Conservation (phyloP, 2,113 vertebrate species). For the Pseudopodoces humilis region DNA sequence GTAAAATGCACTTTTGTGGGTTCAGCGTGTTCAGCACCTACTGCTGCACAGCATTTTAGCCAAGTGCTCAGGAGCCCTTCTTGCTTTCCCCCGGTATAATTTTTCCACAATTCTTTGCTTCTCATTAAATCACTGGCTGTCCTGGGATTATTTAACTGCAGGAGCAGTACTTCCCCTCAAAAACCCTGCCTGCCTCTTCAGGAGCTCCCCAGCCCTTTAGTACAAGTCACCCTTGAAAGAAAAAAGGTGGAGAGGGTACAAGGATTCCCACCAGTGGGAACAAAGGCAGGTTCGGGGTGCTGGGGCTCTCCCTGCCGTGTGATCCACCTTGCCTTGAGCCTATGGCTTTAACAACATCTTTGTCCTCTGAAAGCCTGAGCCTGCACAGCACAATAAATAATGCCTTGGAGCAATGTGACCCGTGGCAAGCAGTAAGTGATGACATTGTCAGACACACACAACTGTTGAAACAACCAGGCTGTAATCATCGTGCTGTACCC, state of each 20-base stretch:
- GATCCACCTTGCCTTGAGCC: conserved; percentile 6
- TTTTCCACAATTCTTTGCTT: background rate
- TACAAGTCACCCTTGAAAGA: background rate
- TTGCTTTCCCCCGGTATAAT: background rate
- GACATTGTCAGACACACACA: conserved; percentile 67
- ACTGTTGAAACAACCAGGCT: conserved; percentile 74
- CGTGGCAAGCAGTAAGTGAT: conserved; percentile 73
- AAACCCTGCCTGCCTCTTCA: background rate
- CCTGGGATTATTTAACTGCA: conserved; percentile 2
- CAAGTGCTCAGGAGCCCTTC: background rate
- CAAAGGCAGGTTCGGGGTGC: background rate
- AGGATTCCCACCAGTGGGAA: background rate
- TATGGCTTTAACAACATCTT: conserved; percentile 35
- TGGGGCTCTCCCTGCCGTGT: background rate
- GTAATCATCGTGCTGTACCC: conserved; percentile 65
- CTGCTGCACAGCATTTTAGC: background rate
- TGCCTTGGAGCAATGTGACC: conserved; percentile 67
- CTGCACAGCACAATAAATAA: conserved; percentile 67
- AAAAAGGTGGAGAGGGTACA: background rate
- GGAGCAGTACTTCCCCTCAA: background rate
- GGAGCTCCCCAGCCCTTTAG: background rate
- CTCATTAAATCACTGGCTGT: background rate
- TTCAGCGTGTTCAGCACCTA: background rate
- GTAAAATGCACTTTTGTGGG: background rate
- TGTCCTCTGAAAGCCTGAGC: conserved; percentile 53